phyloP scores from a whole-genome alignment of 2,888 invertebrate species.

The Netelia virgata region DNA sequence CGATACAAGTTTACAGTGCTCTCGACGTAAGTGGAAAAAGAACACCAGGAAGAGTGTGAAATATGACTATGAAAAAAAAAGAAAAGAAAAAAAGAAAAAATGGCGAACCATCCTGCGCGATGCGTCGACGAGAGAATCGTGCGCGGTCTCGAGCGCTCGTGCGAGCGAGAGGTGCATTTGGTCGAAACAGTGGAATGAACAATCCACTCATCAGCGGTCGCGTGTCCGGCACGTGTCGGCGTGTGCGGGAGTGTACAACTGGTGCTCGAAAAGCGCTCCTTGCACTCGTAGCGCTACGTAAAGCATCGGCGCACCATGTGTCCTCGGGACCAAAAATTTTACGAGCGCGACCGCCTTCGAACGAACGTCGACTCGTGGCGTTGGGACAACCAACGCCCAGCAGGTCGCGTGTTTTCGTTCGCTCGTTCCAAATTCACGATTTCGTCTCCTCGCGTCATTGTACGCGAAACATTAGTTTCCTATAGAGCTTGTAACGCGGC shows the following conservation, averaged over 20 bases:
- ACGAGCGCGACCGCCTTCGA: conserved; percentile 20
- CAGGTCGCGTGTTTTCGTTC: conserved; percentile 58
- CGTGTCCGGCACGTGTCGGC: conserved; percentile 82
- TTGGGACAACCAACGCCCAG: conserved; percentile 48
- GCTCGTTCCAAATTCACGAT: conserved; percentile 46
- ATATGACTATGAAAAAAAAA: conserved; percentile 55
- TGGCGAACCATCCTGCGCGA: conserved; percentile 42
- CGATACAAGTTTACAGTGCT: neutral
- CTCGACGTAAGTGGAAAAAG: neutral
- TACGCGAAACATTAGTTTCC: conserved; percentile 57
- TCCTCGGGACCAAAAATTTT: conserved; percentile 23
- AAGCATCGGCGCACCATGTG: conserved; percentile 62
- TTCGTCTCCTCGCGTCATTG: conserved; percentile 13
- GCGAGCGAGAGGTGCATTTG: conserved; percentile 60
- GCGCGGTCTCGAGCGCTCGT: conserved; percentile 24
- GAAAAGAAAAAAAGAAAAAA: conserved; percentile 64
- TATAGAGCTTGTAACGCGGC: conserved; percentile 27
- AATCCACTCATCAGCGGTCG: conserved; percentile 83
- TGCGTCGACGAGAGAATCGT: conserved; percentile 28
- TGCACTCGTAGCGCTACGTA: conserved; percentile 79
- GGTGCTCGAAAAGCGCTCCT: conserved; percentile 79
- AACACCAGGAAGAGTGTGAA: neutral
- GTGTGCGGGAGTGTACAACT: conserved; percentile 81
- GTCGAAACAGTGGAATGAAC: conserved; percentile 82
- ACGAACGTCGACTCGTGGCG: conserved; percentile 62